Percentiles rank a stretch among this genome's conserved stretches.
Conservation (phyloP, 2,113 vertebrate genomes). For the Alethe castanea region DNA sequence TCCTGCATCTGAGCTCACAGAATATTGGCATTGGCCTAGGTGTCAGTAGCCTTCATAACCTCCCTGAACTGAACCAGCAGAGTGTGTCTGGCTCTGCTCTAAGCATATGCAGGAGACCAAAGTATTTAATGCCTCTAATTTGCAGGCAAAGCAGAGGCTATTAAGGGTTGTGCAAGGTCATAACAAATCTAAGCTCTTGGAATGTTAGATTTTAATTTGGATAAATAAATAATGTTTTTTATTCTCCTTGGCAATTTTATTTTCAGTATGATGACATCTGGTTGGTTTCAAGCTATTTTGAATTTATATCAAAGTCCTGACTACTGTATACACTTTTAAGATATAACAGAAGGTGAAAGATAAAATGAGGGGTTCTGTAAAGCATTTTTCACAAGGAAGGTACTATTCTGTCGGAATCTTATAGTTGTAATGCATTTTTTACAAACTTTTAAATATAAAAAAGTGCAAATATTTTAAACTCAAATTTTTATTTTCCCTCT, state of each 20-base stretch:
- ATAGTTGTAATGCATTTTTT: neutral
- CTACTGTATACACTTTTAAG: neutral
- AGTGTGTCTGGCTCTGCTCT: neutral
- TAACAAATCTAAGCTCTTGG: neutral
- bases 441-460: neutral
- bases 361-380: neutral
- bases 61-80: neutral
- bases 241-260: neutral
- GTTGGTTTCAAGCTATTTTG: neutral
- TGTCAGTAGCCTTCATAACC: neutral
- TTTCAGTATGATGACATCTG: neutral
- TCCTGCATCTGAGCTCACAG: neutral
- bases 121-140: neutral
- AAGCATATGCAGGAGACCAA: neutral
- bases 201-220: neutral
- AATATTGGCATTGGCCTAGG: neutral
- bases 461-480: neutral
- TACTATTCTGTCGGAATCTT: neutral
- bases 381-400: neutral
- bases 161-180: neutral
- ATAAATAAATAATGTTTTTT: neutral
- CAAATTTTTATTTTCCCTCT: neutral
- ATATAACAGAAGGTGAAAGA: neutral
- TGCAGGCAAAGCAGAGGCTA: neutral
- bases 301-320: neutral